Evolutionary conservation across 2,797 vertebrate species (phyloP), one percentile per base, ranked within the genome.

Genomic region (Acanthopagrus latus): DNA sequence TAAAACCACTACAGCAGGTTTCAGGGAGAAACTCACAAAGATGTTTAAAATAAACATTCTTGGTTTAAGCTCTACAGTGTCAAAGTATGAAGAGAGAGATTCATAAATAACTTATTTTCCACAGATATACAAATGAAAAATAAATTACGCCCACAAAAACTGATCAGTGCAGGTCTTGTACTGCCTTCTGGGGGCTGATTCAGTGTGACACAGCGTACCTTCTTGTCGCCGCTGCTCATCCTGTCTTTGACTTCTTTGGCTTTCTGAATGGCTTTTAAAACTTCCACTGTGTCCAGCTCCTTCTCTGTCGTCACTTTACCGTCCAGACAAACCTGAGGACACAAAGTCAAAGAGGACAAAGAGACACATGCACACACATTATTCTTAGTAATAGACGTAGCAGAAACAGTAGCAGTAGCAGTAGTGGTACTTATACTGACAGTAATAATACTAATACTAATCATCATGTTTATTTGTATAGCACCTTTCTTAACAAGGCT

Each of bases 261-360:
- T 96, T 99, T 99, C 89, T 97, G 98, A 93, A 99, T 99, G 74
- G 98, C 98, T 94, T 99, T 99, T 47, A 99, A 85, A 57, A 99
- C 98, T 91, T 99, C 98, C 56, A 99, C 98, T 0, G 98, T 99
- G 91, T 99, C 98, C 63, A 99, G 86, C 77, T 99, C 98, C 82
- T 98, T 99, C 90, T 97, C 97, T 43, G 97, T 97, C 11, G 98
- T 98, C 62, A 84, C 73, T 5, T 81, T 92, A 60, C 94, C 91
- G 84, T 99, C 98, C 87, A 99, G 92, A 89, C 97, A 98, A 60
- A 99, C 96, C 98, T 99, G 85, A 27, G 0, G 83, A 29, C 0
- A 6, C 59, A 55, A 8, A 72, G 5, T 73, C 23, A 67, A n/a
- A 71, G 12, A 1, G 46, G 38, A 8, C 8, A 38, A 10, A 38